phyloP scores from a whole-genome alignment of 2,888 invertebrate species.

The Drosophila maculinotata region DNA sequence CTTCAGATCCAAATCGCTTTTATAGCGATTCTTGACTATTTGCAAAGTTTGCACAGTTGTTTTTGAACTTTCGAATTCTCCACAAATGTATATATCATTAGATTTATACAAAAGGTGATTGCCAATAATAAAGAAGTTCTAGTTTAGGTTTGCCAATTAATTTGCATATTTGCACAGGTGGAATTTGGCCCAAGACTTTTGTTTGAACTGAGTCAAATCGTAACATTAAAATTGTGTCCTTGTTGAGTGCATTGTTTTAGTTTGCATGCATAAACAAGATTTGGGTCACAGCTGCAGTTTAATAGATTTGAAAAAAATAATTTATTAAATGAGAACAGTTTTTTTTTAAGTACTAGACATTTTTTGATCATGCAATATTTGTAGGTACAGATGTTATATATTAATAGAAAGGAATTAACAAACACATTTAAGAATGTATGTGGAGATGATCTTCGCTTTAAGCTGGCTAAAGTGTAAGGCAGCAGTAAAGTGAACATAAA shows the following conservation, averaged over 20 bases:
- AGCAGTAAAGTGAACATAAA: neutral
- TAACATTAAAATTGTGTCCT: neutral
- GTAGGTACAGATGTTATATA: no score
- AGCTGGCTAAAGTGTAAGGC: neutral
- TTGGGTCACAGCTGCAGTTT: no score
- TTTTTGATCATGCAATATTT: no score
- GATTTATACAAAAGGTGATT: neutral
- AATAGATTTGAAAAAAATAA: no score
- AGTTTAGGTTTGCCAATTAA: neutral
- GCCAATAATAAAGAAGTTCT: neutral
- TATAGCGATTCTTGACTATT: slow-evolving; percentile 10
- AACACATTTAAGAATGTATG: no score
- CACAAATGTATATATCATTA: neutral
- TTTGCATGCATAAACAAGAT: no score
- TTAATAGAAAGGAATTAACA: no score
- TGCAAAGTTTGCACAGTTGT: slow-evolving; percentile 5
- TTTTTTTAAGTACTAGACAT: no score
- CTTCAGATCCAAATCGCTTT: neutral
- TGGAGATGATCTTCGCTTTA: neutral
- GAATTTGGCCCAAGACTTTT: neutral
- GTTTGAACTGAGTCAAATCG: no score
- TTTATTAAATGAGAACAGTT: no score
- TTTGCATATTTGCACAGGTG: neutral
- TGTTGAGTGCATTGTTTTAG: neutral
- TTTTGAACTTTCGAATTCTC: neutral